These are phyloP conservation scores for Pseudomyrmex flavicornis DNA, from an alignment of 1,140 invertebrate species.

Conservation along the genomic window DNA sequence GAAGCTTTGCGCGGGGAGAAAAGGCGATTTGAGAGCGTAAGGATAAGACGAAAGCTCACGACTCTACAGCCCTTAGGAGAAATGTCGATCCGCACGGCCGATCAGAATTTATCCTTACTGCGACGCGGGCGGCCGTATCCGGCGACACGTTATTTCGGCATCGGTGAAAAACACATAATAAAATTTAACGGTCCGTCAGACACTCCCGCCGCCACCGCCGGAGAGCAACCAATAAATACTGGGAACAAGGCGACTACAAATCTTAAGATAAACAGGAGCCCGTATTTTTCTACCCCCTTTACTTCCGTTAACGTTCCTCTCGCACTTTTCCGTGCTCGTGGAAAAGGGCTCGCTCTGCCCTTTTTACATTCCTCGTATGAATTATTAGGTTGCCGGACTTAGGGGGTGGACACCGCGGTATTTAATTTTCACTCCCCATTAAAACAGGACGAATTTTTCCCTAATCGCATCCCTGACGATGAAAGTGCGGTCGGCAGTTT, in stretches of 20 bases:
- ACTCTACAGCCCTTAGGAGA: conserved; percentile 19
- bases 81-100: conserved; percentile 55
- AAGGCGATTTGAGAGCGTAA: conserved; percentile 23
- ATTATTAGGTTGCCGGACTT: conserved; percentile 77
- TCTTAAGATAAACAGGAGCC: conserved; percentile 82
- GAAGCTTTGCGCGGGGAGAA: neutral
- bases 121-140: conserved; percentile 60
- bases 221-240: conserved; percentile 81
- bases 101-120: conserved; percentile 70
- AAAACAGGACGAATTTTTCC: conserved; percentile 75
- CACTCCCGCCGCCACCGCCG: conserved; percentile 44
- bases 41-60: conserved; percentile 12
- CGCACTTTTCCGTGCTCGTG: conserved; percentile 48
- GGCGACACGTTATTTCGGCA: conserved; percentile 70
- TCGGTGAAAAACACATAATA: conserved; percentile 78
- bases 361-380: conserved; percentile 80
- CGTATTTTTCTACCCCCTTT: conserved; percentile 76
- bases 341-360: conserved; percentile 57
- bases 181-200: conserved; percentile 83
- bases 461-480: conserved; percentile 75
- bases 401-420: conserved; percentile 79
- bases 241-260: conserved; percentile 81
- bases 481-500: conserved; percentile 75
- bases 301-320: conserved; percentile 60
- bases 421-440: conserved; percentile 79